phyloP scores from a whole-genome alignment of 2,113 vertebrate species.

The Rhea americana region DNA sequence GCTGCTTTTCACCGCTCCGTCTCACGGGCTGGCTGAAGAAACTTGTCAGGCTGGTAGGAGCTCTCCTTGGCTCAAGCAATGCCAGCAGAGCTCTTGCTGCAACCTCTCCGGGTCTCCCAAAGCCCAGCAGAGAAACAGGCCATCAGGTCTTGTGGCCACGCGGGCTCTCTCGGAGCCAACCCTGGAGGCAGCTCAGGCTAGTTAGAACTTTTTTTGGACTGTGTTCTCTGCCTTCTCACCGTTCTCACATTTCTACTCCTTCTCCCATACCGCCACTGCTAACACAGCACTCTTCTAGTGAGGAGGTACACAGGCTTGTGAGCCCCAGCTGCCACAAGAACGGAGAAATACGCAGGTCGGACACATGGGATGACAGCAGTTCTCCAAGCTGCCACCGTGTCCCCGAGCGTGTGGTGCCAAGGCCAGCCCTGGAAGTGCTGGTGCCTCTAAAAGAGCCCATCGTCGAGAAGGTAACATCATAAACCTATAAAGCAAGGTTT shows the following conservation, averaged over 20 bases:
- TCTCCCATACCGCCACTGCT: accelerated
- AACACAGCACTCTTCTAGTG: neutral
- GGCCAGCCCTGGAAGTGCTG: neutral
- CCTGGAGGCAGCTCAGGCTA: accelerated
- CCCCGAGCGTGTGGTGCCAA: neutral
- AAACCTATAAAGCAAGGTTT: slow-evolving; percentile 48
- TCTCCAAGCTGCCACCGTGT: neutral
- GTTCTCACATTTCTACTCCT: neutral
- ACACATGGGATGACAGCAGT: accelerated
- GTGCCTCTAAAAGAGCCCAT: neutral
- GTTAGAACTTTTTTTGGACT: neutral
- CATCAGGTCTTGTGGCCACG: neutral
- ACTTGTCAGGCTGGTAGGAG: accelerated
- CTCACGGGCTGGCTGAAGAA: neutral
- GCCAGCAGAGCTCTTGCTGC: neutral
- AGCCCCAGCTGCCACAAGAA: neutral
- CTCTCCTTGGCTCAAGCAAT: neutral
- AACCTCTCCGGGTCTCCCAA: neutral
- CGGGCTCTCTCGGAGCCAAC: neutral
- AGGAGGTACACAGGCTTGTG: accelerated
- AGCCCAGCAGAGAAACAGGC: neutral
- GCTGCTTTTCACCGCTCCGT: neutral
- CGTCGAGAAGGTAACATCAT: slow-evolving; percentile 11
- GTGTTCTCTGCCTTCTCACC: neutral
- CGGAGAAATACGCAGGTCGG: neutral